phyloP scores from a whole-genome alignment of 2,888 invertebrate genomes.

The Acanthopleura granulata region DNA sequence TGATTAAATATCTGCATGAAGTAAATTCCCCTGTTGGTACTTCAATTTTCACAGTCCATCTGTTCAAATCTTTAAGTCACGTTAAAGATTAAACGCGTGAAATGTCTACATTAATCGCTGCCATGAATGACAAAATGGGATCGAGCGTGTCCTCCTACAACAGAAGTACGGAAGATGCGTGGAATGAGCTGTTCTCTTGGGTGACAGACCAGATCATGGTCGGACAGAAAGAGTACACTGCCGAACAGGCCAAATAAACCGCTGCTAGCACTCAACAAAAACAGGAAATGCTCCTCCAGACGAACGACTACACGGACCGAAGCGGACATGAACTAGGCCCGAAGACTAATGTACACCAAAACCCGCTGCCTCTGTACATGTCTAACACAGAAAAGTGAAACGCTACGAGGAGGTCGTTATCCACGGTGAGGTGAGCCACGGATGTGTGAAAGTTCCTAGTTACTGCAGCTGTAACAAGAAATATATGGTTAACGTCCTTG shows the following conservation, averaged over 20 bases:
- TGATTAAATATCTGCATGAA: no score
- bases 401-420: no score
- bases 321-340: not conserved
- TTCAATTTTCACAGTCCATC: no score
- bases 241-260: not conserved
- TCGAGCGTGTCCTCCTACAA: not conserved
- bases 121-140: not conserved
- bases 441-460: no score
- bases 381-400: not conserved
- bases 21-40: no score
- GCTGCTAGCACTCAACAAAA: not conserved
- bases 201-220: not conserved
- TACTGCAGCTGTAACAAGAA: no score
- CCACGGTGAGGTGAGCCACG: no score
- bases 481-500: no score
- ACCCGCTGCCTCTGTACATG: not conserved
- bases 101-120: no score
- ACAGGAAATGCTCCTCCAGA: not conserved
- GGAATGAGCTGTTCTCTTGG: not conserved
- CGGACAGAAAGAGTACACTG: not conserved
- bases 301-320: not conserved
- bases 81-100: no score
- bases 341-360: not conserved
- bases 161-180: not conserved
- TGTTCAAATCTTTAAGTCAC: no score